These are phyloP conservation scores for Ctenopoma multispine DNA, from an alignment of 2,797 vertebrate genomes.

Conservation along the genomic window DNA sequence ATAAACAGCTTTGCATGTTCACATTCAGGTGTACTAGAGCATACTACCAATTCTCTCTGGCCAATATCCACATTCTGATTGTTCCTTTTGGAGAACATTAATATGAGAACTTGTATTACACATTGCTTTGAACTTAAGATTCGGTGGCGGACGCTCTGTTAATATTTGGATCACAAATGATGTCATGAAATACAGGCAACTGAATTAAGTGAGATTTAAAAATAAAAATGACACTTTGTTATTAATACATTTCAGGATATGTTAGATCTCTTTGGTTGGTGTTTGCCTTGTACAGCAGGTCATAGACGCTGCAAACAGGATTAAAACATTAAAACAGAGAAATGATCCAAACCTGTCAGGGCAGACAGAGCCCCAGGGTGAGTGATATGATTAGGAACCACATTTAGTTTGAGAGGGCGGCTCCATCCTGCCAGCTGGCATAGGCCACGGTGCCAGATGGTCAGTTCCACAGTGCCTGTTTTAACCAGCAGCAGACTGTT, in stretches of 20 bases:
- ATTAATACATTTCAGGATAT: background rate
- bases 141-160: background rate
- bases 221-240: background rate
- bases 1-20: constrained; percentile 61
- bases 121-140: background rate
- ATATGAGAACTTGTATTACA: too few species aligned
- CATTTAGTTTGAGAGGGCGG: constrained; percentile 26
- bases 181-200: background rate
- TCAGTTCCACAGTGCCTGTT: constrained; percentile 19
- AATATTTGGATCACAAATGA: background rate
- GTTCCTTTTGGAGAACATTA: background rate
- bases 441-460: constrained; percentile 39
- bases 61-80: background rate
- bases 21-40: background rate
- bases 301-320: background rate
- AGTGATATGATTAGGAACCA: constrained; percentile 26
- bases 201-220: background rate
- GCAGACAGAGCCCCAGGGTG: constrained; percentile 7
- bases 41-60: too few species aligned
- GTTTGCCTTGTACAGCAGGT: background rate
- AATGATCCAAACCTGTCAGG: constrained; percentile 4
- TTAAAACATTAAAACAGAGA: constrained; percentile 19
- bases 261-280: background rate
- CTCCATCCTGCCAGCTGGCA: constrained; percentile 47
- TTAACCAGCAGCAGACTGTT: constrained; percentile 29